Percentiles rank a stretch among this genome's conserved stretches.
These are phyloP conservation scores for Boloria euphrosyne DNA, from an alignment of 2,888 invertebrate species.

Conservation along the genomic window DNA sequence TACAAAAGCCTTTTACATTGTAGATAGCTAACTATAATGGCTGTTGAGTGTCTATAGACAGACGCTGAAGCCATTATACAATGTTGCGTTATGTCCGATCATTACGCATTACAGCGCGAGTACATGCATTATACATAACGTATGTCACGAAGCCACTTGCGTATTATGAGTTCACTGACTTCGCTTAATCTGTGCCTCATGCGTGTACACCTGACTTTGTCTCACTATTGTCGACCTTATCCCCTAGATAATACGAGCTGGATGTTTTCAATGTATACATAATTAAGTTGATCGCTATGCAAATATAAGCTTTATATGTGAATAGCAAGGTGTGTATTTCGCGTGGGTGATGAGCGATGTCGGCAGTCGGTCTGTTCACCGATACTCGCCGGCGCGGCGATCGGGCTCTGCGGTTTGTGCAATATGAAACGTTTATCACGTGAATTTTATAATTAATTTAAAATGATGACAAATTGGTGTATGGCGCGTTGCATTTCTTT, in stretches of 20 bases:
- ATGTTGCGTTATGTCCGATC: not conserved
- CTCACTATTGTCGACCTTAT: constrained; percentile 11
- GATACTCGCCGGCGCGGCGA: constrained; percentile 20
- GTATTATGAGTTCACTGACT: constrained; percentile 30
- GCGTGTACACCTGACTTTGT: constrained; percentile 20
- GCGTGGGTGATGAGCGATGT: constrained; percentile 4
- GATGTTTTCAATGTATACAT: not conserved
- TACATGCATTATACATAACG: constrained; percentile 18
- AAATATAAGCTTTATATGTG: not conserved
- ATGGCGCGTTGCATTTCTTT: not conserved
- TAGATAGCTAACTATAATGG: too few relatives aligned
- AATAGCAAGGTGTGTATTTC: not conserved
- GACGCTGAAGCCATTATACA: constrained; percentile 7
- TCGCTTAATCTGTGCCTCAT: constrained; percentile 24
- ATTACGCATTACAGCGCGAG: constrained; percentile 1
- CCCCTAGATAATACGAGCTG: not conserved
- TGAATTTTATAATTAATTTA: constrained; percentile 16
- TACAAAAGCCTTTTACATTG: too few relatives aligned
- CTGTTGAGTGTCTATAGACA: not conserved
- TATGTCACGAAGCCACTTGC: constrained; percentile 28
- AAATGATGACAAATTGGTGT: constrained; percentile 11
- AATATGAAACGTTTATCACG: constrained; percentile 11
- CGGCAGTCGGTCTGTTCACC: constrained; percentile 10
- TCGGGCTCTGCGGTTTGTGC: constrained; percentile 13
- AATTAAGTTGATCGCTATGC: constrained; percentile 1